A percentile compares a stretch with the other conserved stretches of the same genome.
These are phyloP conservation scores for Holacanthus passer DNA, from an alignment of 2,113 vertebrate genomes.

Conservation along the genomic window DNA sequence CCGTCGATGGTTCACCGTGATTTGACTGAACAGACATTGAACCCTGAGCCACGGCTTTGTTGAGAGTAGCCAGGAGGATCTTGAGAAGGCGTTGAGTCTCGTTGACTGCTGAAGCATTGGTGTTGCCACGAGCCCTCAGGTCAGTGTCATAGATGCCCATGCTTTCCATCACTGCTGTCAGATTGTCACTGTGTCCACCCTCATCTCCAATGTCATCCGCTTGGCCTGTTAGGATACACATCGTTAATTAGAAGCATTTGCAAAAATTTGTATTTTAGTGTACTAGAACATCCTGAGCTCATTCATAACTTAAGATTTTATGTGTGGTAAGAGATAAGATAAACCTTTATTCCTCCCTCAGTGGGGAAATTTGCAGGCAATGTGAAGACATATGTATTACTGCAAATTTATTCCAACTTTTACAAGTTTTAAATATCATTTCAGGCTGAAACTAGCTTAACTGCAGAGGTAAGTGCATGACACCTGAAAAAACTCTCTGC, in stretches of 20 bases:
- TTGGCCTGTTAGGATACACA: constrained; percentile 41
- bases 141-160: constrained; percentile 88
- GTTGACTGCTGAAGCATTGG: constrained; percentile 58
- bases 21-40: constrained; percentile 49
- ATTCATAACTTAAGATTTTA: neutral
- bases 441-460: neutral
- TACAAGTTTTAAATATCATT: neutral
- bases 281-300: neutral
- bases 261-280: neutral
- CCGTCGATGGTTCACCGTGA: constrained; percentile 54
- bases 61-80: constrained; percentile 82
- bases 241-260: neutral
- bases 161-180: constrained; percentile 85
- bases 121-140: constrained; percentile 75
- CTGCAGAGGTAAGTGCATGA: neutral
- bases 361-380: no score
- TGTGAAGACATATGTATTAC: no score
- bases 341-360: no score
- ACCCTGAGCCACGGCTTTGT: constrained; percentile 79
- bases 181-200: constrained; percentile 72
- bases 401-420: neutral
- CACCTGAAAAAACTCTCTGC: no score
- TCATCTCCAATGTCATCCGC: constrained; percentile 62
- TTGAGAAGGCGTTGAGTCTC: constrained; percentile 84
- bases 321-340: no score